phyloP scores from a whole-genome alignment of 2,888 invertebrate species.

The Drosophila multiciliata region DNA sequence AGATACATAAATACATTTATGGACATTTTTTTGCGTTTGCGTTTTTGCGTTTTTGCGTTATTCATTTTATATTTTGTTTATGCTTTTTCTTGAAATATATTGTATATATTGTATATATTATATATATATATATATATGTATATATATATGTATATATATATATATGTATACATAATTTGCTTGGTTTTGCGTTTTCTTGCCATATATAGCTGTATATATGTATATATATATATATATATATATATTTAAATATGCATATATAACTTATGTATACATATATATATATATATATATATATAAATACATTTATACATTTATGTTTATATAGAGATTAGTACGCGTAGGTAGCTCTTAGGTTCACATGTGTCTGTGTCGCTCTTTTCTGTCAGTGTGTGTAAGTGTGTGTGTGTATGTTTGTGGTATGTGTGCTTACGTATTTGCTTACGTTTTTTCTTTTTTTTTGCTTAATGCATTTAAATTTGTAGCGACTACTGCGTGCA shows the following conservation, averaged over 20 bases:
- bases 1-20: slow-evolving; percentile 82
- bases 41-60: slow-evolving; percentile 26
- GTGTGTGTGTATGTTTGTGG: slow-evolving; percentile 32
- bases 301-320: slow-evolving; percentile 44
- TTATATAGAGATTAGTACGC: slow-evolving; percentile 75
- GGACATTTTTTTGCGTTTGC: slow-evolving; percentile 71
- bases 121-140: slow-evolving; percentile 27
- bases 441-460: slow-evolving; percentile 36
- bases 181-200: slow-evolving; percentile 2
- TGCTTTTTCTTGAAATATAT: slow-evolving; percentile 60
- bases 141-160: slow-evolving; percentile 36
- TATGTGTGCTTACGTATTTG: slow-evolving; percentile 31
- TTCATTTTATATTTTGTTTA: slow-evolving; percentile 18
- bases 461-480: slow-evolving; percentile 39
- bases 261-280: slow-evolving; percentile 8
- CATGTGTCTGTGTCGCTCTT: slow-evolving; percentile 62
- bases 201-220: slow-evolving; percentile 29
- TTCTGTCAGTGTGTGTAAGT: slow-evolving; percentile 31
- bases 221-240: slow-evolving; percentile 22
- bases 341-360: slow-evolving; percentile 79
- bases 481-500: slow-evolving; percentile 43
- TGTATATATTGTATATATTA: slow-evolving; percentile 53
- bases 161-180: slow-evolving; percentile 26
- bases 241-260: slow-evolving; percentile 50
- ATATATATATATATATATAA: slow-evolving; percentile 29